Percentiles rank a stretch among this genome's conserved stretches.
Conservation (phyloP, 2,888 invertebrate species). For the Cancer borealis region DNA sequence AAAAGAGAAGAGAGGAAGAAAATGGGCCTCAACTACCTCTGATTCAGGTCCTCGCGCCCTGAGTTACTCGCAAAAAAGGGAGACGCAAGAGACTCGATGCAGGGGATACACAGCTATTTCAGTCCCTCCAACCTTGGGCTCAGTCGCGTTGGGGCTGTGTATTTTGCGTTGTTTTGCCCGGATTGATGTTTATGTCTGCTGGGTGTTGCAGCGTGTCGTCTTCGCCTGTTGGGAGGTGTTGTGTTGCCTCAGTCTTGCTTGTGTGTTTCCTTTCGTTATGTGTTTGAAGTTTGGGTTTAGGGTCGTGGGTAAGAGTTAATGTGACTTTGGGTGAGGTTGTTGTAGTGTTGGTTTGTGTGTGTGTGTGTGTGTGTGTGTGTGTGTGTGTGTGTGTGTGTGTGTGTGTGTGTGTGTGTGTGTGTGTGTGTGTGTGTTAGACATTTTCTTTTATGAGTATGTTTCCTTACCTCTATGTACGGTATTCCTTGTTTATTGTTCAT, state of each 20-base stretch:
- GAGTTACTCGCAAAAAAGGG: background rate
- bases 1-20: background rate
- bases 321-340: background rate
- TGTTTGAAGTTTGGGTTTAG: background rate
- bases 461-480: too few species aligned
- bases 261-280: background rate
- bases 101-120: background rate
- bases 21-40: background rate
- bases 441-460: background rate
- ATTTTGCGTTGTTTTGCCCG: background rate
- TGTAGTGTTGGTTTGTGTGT: background rate
- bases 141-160: background rate
- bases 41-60: background rate
- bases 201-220: background rate
- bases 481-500: too few species aligned
- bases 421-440: background rate
- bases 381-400: too few species aligned
- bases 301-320: too few species aligned
- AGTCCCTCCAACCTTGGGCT: background rate
- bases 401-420: background rate
- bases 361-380: too few species aligned
- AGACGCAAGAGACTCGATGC: background rate
- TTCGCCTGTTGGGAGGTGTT: background rate
- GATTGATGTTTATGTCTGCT: background rate
- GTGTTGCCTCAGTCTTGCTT: background rate